A percentile compares a stretch with the other conserved stretches of the same genome.
Conservation (phyloP, 2,888 invertebrate species). For the Eristalis arbustorum region DNA sequence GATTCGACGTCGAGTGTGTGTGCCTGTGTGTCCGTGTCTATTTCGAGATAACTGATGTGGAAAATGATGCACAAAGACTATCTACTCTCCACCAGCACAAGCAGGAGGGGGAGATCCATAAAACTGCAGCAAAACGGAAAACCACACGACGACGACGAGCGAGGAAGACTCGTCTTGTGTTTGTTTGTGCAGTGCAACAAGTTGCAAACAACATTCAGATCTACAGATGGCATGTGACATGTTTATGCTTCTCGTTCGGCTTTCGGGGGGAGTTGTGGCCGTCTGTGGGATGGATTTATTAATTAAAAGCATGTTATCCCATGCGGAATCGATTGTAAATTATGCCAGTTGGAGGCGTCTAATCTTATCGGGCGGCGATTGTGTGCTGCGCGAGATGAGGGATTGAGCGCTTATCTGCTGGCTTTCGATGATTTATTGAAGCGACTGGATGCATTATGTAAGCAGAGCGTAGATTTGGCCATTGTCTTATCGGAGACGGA, state of each 20-base stretch:
- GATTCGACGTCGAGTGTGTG: not conserved
- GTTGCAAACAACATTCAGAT: slow-evolving; percentile 7
- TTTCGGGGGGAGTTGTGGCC: not conserved
- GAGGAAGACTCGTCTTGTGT: not conserved
- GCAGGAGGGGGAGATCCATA: slow-evolving; percentile 1
- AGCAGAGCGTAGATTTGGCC: not conserved
- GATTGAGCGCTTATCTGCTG: not conserved
- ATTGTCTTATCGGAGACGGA: no score
- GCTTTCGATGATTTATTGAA: slow-evolving; percentile 4
- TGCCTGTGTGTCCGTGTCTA: not conserved
- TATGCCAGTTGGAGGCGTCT: not conserved
- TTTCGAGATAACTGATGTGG: slow-evolving; percentile 27
- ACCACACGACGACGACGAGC: not conserved
- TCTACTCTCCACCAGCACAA: not conserved
- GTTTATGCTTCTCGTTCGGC: slow-evolving; percentile 2
- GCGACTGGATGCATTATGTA: not conserved
- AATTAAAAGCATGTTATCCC: slow-evolving; percentile 11
- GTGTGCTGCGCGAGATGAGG: not conserved
- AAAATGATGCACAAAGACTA: slow-evolving; percentile 5
- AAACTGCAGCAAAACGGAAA: not conserved
- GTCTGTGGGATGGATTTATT: slow-evolving; percentile 17
- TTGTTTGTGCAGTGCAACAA: slow-evolving; percentile 24
- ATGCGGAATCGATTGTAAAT: slow-evolving; percentile 17
- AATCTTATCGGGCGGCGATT: slow-evolving; percentile 4
- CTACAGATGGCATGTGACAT: slow-evolving; percentile 15